Conservation (phyloP, 1,140 invertebrate genomes). For the Sinonovacula constricta region DNA sequence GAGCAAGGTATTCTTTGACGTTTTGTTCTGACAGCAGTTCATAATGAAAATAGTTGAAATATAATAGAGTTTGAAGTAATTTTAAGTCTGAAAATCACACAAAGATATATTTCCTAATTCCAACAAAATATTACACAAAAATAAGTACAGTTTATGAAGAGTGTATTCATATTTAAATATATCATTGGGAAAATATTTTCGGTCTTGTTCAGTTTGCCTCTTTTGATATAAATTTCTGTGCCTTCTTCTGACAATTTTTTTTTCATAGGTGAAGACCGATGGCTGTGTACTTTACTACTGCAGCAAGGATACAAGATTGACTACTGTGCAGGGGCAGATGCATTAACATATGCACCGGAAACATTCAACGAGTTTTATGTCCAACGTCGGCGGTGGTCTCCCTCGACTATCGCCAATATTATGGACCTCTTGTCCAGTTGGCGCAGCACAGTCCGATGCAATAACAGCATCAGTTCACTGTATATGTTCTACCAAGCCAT, state of each 20-base stretch:
- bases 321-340: constrained; percentile 84
- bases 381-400: constrained; percentile 83
- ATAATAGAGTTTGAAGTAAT: too few relatives aligned
- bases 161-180: too few relatives aligned
- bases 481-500: constrained; percentile 80
- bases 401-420: constrained; percentile 85
- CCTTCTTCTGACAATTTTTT: too few relatives aligned
- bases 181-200: too few relatives aligned
- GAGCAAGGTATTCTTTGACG: constrained; percentile 68
- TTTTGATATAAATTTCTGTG: too few relatives aligned
- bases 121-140: too few relatives aligned
- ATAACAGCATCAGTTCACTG: constrained; percentile 82
- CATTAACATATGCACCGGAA: constrained; percentile 83
- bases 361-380: constrained; percentile 78
- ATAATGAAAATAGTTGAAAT: too few relatives aligned
- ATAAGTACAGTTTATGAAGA: too few relatives aligned
- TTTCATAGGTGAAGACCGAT: constrained; percentile 82
- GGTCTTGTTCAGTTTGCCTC: too few relatives aligned
- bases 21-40: too few relatives aligned
- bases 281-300: constrained; percentile 83
- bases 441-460: constrained; percentile 80
- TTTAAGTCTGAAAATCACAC: too few relatives aligned
- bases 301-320: constrained; percentile 84
- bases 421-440: constrained; percentile 82
- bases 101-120: too few relatives aligned